Conservation (phyloP, 1,140 invertebrate species). For the Pogonomyrmex barbatus region DNA sequence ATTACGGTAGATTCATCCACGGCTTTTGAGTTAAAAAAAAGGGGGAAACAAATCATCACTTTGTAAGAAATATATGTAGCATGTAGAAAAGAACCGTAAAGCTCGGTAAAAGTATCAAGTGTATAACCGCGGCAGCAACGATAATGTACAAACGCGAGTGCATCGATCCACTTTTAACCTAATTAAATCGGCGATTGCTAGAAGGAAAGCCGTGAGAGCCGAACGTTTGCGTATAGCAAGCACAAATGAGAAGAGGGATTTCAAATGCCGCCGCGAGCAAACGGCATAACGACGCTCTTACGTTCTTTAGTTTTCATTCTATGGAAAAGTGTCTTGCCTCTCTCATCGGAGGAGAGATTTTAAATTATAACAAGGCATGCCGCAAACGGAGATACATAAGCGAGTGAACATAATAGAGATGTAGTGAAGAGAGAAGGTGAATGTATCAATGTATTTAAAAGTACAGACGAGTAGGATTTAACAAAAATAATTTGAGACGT, state of each 20-base stretch:
- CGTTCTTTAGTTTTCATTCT: slow-evolving; percentile 20
- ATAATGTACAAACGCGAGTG: background rate
- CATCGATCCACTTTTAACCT: slow-evolving; percentile 27
- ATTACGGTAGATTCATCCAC: slow-evolving; percentile 52
- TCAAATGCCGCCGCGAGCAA: slow-evolving; percentile 8
- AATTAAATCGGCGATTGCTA: slow-evolving; percentile 6
- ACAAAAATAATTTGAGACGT: slow-evolving; percentile 33
- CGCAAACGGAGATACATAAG: background rate
- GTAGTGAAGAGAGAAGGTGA: background rate
- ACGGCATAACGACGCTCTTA: slow-evolving; percentile 37
- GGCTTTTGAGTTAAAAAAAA: slow-evolving; percentile 29
- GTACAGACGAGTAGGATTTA: background rate
- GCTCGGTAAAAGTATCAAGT: background rate
- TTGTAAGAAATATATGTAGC: background rate
- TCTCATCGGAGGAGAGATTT: background rate
- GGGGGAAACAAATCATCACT: background rate
- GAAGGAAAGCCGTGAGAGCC: background rate
- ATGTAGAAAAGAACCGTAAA: background rate
- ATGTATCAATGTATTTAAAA: slow-evolving; percentile 10
- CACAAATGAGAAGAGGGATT: background rate
- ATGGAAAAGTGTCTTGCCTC: background rate
- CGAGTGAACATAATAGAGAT: background rate
- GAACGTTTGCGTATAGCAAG: slow-evolving; percentile 8
- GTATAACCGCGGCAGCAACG: background rate
- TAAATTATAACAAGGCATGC: slow-evolving; percentile 33